Conservation (phyloP, 2,888 invertebrate species). For the Eudasyphora cyanicolor region DNA sequence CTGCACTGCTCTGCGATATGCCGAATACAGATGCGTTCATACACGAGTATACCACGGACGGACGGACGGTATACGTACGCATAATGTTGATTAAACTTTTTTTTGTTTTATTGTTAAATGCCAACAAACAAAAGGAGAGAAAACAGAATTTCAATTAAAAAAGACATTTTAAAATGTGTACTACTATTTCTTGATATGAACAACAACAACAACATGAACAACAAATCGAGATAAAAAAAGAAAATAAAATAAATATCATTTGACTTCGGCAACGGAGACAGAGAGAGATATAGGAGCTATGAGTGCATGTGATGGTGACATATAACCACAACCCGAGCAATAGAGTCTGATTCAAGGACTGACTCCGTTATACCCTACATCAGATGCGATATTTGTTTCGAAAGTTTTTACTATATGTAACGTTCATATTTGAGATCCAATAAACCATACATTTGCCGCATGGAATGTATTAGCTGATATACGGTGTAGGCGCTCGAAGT, state of each 20-base stretch:
- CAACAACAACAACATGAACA: too few relatives aligned
- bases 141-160: constrained; percentile 17
- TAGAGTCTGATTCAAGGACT: not conserved
- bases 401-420: too few relatives aligned
- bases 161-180: not conserved
- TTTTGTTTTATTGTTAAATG: too few relatives aligned
- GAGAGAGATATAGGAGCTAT: not conserved
- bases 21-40: constrained; percentile 1
- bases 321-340: not conserved
- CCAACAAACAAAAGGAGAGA: constrained; percentile 2
- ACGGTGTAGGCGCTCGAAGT: too few relatives aligned
- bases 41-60: not conserved
- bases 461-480: too few relatives aligned
- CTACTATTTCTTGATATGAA: not conserved
- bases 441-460: too few relatives aligned
- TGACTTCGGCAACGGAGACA: not conserved
- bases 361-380: not conserved
- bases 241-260: constrained; percentile 2
- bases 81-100: constrained; percentile 22
- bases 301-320: not conserved
- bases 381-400: not conserved
- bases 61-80: not conserved
- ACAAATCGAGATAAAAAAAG: constrained; percentile 4
- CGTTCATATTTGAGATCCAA: too few relatives aligned
- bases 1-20: too few relatives aligned